phyloP scores from a whole-genome alignment of 1,140 invertebrate genomes.

The Marisa cornuarietis region DNA sequence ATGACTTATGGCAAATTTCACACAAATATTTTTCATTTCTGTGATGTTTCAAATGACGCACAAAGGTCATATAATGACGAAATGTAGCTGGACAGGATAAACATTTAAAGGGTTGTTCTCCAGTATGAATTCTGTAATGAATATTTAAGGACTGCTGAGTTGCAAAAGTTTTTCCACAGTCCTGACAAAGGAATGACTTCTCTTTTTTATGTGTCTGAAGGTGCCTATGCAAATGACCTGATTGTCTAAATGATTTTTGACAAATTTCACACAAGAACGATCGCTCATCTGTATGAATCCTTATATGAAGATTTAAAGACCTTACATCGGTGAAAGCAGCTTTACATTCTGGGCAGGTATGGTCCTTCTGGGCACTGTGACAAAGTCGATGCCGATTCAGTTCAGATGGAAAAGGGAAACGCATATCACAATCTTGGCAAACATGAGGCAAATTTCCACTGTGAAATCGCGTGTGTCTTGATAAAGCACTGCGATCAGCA shows the following conservation, averaged over 20 bases:
- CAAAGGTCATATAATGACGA: no score
- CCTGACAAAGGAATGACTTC: no score
- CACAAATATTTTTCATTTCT: conserved; percentile 18
- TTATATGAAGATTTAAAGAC: conserved; percentile 3
- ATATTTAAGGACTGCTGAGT: neutral
- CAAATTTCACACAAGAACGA: neutral
- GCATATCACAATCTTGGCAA: neutral
- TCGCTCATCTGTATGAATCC: conserved; percentile 1
- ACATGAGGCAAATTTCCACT: neutral
- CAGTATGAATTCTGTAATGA: no score
- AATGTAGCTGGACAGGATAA: no score
- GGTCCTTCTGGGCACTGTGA: neutral
- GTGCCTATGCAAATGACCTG: neutral
- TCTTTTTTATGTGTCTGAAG: neutral
- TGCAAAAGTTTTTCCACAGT: no score
- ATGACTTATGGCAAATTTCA: conserved; percentile 8
- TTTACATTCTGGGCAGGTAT: neutral
- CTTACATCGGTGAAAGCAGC: neutral
- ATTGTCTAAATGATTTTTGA: neutral
- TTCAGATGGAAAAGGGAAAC: neutral
- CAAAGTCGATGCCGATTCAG: neutral
- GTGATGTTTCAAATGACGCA: no score
- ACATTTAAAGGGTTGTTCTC: no score
- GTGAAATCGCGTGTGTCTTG: neutral
- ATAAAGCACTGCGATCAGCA: neutral